phyloP scores from a whole-genome alignment of 2,113 vertebrate species.

The Hippocampus guttulatus region DNA sequence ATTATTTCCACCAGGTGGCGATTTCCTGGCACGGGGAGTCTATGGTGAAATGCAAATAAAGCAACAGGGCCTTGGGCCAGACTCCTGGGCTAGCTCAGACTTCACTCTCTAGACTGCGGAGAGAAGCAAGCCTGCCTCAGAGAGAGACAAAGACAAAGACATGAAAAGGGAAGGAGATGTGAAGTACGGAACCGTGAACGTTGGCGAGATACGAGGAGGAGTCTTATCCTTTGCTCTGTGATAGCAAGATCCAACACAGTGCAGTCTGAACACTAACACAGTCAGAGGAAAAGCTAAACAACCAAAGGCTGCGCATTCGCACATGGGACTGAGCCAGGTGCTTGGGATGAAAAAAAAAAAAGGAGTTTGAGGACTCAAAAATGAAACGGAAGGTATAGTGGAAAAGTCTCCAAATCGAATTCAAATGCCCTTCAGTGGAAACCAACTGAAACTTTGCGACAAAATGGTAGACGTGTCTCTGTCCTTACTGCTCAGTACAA shows the following conservation, averaged over 20 bases:
- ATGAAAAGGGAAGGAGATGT: conserved; percentile 54
- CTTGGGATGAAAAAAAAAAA: neutral
- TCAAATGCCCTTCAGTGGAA: neutral
- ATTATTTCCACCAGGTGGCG: conserved; percentile 59
- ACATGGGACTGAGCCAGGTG: conserved; percentile 16
- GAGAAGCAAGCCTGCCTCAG: conserved; percentile 48
- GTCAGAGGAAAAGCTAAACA: conserved; percentile 40
- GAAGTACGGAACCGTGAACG: conserved; percentile 51
- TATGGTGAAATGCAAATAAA: conserved; percentile 68
- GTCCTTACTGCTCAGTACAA: no score
- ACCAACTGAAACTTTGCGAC: no score
- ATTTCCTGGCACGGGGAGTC: conserved; percentile 57
- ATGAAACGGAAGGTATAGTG: neutral
- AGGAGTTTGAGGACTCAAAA: neutral
- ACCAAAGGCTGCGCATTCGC: conserved; percentile 26
- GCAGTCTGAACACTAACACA: conserved; percentile 2
- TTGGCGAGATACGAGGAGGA: conserved; percentile 47
- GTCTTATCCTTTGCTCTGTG: conserved; percentile 48
- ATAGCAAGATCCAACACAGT: conserved; percentile 40
- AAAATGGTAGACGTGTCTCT: no score
- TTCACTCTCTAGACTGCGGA: conserved; percentile 56
- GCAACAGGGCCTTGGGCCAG: conserved; percentile 65
- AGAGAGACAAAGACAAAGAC: conserved; percentile 34
- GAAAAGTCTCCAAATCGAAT: neutral
- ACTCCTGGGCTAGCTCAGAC: conserved; percentile 60